Evolutionary conservation across 2,113 vertebrate species (phyloP).

Genomic region (Hystrix cristata): DNA sequence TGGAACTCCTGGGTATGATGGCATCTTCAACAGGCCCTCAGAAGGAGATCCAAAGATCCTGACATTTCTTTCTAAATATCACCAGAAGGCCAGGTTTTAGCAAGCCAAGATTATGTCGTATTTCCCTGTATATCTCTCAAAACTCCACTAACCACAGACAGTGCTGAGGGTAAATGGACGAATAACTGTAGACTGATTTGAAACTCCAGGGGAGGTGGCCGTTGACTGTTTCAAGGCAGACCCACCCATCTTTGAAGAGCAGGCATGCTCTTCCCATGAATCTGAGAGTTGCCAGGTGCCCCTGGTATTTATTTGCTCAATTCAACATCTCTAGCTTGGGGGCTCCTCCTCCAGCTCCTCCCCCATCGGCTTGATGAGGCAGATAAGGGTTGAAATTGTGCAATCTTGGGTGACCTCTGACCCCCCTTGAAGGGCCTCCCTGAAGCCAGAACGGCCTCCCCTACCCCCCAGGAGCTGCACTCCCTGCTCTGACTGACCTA

Average conservation of each 20-base stretch:
- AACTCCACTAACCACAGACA: not conserved
- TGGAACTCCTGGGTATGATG: not conserved
- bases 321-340: slow-evolving; percentile 62
- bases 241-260: slow-evolving; percentile 38
- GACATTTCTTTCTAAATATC: slow-evolving; percentile 30
- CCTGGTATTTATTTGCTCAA: slow-evolving; percentile 82
- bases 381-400: slow-evolving; percentile 85
- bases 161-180: not conserved
- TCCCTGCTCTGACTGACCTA: slow-evolving; percentile 9
- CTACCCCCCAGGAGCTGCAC: not conserved
- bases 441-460: not conserved
- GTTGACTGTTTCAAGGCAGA: slow-evolving; percentile 46
- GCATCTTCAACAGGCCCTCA: not conserved
- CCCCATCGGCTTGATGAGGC: slow-evolving; percentile 60
- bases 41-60: not conserved
- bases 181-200: slow-evolving; percentile 6
- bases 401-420: slow-evolving; percentile 85
- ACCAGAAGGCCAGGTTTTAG: not conserved
- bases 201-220: slow-evolving; percentile 64
- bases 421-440: slow-evolving; percentile 49
- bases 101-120: not conserved
- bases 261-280: not conserved
- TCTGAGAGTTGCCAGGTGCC: slow-evolving; percentile 80
- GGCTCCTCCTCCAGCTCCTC: slow-evolving; percentile 81
- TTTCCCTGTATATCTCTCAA: not conserved